A percentile compares a stretch with the other conserved stretches of the same genome.
Evolutionary conservation across 2,113 vertebrate genomes (phyloP).

Genomic region (Pterocles orientalis): DNA sequence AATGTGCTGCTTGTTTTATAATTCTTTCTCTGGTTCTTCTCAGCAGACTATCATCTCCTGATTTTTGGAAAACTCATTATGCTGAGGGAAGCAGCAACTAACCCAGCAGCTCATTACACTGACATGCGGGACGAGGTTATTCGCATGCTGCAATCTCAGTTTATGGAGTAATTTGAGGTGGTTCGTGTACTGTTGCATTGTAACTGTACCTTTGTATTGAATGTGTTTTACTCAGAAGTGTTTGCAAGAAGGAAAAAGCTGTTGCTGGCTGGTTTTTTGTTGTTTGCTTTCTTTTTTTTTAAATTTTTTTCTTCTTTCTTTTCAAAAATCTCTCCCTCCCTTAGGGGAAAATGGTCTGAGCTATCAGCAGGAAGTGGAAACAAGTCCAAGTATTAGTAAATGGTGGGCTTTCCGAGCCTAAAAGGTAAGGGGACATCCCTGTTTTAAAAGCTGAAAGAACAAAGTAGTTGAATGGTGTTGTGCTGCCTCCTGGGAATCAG

Average conservation of each 20-base stretch:
- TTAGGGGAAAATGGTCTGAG: background rate
- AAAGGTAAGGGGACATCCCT: background rate
- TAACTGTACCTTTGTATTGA: background rate
- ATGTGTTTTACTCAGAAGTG: background rate
- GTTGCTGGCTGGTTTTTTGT: background rate
- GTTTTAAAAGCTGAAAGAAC: background rate
- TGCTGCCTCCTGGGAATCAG: background rate
- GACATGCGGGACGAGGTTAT: background rate
- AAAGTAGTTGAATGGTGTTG: background rate
- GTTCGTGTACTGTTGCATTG: background rate
- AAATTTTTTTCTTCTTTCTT: background rate
- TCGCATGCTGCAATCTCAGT: background rate
- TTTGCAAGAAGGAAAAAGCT: background rate
- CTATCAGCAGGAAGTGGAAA: background rate
- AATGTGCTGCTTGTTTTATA: background rate
- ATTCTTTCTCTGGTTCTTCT: background rate
- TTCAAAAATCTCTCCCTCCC: background rate
- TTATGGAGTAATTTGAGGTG: slow-evolving; percentile 24
- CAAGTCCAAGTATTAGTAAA: background rate
- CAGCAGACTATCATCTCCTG: background rate
- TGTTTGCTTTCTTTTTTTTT: background rate
- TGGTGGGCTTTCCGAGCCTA: background rate
- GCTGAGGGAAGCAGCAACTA: background rate
- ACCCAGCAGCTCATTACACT: background rate
- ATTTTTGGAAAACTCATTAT: background rate